Base-by-base conservation (phyloP, 2,888 invertebrate genomes). In the Camptogramma bilineatum region DNA sequence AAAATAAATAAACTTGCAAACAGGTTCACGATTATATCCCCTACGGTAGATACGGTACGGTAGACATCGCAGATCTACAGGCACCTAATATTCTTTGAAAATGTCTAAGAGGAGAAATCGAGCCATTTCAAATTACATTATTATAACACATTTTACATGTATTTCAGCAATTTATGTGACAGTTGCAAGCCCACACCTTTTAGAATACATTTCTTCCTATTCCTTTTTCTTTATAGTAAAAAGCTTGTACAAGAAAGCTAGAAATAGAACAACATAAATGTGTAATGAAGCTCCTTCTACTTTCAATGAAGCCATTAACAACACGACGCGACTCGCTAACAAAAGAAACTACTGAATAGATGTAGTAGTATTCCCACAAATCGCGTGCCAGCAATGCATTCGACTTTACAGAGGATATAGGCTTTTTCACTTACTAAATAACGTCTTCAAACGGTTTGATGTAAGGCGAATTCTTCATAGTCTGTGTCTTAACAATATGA, bases 401-500 rank as follows among this genome's bases (percentile, higher is more conserved):
- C 13, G 34, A 2, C 34, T 39, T 39, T 13, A 10, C 2, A 39
- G 9, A 31, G 34, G 34, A 13, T 13, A 28, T 28, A 28, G 4
- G 34, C 34, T 39, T 39, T 39, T 39, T 39, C 13, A 46, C 95
- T 93, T 89, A 97, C 97, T 95, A 74, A 70, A 97, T 97, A 81
- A 96, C 95, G 55, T 95, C 95, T 85, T 98, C 97, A 83, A 99
- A 98, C 0, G 99, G 99, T 83, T 98, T 98, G 70, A 99, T 98
- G 78, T 98, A 99, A 0, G 98, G 98, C 0, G 99, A 99, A 80
- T 98, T 98, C 88, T 98, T 97, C 98, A 99, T 99, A 0, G 99
- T 98, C 85, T 99, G 98, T 1, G 98, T 98, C 88, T 99, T 99
- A 8, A 99, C 97, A 73, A 99, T 96, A 83, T 99, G 99, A 85